Percentiles rank a stretch among this genome's conserved stretches.
Conservation (phyloP, 2,888 invertebrate genomes). For the Selenia dentaria region DNA sequence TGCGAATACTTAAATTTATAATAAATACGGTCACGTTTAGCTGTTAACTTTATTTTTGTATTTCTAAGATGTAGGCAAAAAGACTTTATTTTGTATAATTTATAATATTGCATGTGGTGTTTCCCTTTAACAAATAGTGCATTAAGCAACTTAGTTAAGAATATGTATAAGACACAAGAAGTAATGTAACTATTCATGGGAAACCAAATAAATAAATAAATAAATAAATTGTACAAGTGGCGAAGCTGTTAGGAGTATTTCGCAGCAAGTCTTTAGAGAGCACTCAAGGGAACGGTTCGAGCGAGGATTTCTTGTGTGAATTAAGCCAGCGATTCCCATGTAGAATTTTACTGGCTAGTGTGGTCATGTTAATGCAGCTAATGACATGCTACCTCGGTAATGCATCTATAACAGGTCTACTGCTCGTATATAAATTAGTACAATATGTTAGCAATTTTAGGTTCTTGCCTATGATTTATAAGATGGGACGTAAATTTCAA, state of each 20-base stretch:
- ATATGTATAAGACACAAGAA: too few relatives aligned
- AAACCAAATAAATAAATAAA: too few relatives aligned
- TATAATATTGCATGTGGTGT: too few relatives aligned
- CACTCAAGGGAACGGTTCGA: conserved; percentile 58
- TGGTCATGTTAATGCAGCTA: conserved; percentile 50
- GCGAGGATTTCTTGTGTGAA: conserved; percentile 64
- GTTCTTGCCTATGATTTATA: conserved; percentile 6
- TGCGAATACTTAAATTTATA: too few relatives aligned
- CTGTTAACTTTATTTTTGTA: too few relatives aligned
- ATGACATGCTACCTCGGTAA: conserved; percentile 36
- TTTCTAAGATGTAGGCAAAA: too few relatives aligned
- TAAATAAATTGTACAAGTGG: conserved; percentile 66
- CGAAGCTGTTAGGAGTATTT: conserved; percentile 61
- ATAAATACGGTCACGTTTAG: too few relatives aligned
- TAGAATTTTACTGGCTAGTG: conserved; percentile 46
- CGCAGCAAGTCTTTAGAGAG: conserved; percentile 60
- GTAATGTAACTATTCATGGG: too few relatives aligned
- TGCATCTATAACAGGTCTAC: conserved; percentile 25
- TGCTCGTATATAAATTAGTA: conserved; percentile 19
- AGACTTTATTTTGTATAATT: too few relatives aligned
- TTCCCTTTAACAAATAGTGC: too few relatives aligned
- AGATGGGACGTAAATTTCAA: too few relatives aligned
- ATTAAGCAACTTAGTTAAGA: too few relatives aligned
- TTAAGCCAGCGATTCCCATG: conserved; percentile 51
- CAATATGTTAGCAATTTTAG: conserved; percentile 3